Percentiles rank a stretch among this genome's conserved stretches.
Evolutionary conservation across 2,113 vertebrate genomes (phyloP).

Genomic region (Pampusana beccarii): DNA sequence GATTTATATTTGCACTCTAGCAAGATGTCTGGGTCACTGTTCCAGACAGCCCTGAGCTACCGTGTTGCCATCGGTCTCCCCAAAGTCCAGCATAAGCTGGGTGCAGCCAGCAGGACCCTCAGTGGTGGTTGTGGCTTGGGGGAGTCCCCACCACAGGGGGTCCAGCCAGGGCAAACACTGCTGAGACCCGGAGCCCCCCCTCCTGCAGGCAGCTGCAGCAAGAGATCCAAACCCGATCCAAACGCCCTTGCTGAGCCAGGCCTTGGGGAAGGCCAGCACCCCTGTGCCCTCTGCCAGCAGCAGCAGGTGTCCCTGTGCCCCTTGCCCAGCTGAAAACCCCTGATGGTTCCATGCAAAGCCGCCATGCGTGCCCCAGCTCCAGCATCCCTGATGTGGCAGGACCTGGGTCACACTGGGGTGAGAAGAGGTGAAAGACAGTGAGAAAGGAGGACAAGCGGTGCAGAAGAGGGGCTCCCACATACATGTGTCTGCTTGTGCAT

Average conservation of each 20-base stretch:
- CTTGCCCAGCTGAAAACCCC: not conserved
- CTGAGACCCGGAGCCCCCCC: not conserved
- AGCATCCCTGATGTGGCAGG: accelerated
- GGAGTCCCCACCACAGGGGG: not conserved
- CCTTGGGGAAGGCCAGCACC: not conserved
- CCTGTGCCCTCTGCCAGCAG: not conserved
- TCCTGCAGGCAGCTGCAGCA: not conserved
- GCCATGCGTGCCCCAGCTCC: accelerated
- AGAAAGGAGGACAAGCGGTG: not conserved
- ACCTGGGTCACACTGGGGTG: not conserved
- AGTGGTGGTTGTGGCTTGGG: too few relatives aligned
- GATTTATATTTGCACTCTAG: too few relatives aligned
- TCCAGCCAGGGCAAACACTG: not conserved
- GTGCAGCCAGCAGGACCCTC: too few relatives aligned
- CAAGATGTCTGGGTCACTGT: too few relatives aligned
- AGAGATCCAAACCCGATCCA: not conserved
- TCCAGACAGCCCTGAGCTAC: too few relatives aligned
- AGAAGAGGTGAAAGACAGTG: not conserved
- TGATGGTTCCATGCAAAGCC: not conserved
- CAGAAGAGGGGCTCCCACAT: not conserved
- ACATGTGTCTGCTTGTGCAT: not conserved
- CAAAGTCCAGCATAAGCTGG: too few relatives aligned
- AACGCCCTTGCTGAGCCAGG: not conserved
- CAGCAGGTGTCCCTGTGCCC: accelerated
- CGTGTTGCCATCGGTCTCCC: too few relatives aligned